Percentiles rank a stretch among this genome's conserved stretches.
Conservation (phyloP, 2,797 vertebrate species). For the Chiloscyllium punctatum region DNA sequence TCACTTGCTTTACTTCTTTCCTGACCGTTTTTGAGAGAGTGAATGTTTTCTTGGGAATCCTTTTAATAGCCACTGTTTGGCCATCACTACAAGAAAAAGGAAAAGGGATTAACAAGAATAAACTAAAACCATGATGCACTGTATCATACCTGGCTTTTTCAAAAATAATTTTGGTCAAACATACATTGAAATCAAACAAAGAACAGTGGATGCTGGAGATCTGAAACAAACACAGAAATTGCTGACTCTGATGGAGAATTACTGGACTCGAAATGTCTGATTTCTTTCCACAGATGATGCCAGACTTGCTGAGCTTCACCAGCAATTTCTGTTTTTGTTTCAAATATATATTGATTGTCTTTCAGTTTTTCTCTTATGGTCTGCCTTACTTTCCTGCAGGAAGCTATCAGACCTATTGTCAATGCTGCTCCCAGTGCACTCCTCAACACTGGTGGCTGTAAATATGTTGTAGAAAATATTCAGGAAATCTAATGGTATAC, state of each 20-base stretch:
- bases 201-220: no score
- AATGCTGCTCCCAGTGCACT: no score
- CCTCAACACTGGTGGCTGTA: no score
- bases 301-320: no score
- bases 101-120: not conserved
- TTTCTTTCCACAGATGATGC: no score
- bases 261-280: no score
- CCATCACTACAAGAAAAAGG: slow-evolving; percentile 54
- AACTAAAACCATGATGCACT: not conserved
- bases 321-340: not conserved
- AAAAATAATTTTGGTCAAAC: not conserved
- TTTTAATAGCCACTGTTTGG: slow-evolving; percentile 62
- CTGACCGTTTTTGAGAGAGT: slow-evolving; percentile 62
- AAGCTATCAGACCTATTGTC: not conserved
- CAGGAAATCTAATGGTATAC: no score
- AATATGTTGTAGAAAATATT: no score
- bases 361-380: not conserved
- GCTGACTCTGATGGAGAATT: no score
- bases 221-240: no score
- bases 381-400: not conserved
- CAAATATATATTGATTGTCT: not conserved
- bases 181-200: no score
- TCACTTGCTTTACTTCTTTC: slow-evolving; percentile 67
- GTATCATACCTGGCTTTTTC: not conserved
- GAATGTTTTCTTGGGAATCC: slow-evolving; percentile 64